Base-by-base conservation (phyloP, 2,797 vertebrate species). In the Tolypeutes matacus region DNA sequence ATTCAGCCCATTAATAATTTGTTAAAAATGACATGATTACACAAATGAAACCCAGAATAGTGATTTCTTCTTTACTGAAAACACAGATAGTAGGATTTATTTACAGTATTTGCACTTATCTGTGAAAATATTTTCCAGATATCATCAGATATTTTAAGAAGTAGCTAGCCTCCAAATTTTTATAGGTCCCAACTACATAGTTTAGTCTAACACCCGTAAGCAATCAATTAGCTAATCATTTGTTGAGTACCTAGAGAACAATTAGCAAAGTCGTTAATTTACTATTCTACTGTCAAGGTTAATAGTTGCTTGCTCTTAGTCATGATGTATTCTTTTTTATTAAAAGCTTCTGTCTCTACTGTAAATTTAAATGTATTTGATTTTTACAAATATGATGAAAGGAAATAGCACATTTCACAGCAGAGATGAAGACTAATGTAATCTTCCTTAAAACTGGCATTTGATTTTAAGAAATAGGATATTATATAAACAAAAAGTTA, bases 241-340 rank as follows among this genome's bases (percentile, higher is more conserved):
- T 75, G 13, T 77, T 92, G 17, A 88, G 2, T 67, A 27, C 18
- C 73, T 82, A 80, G 36, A 93, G 51, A 81, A 96, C 34, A 95
- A 65, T 90, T 94, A 73, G 3, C 17, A 89, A 64, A 93, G 7
- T 77, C 23, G 39, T 80, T 89, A 90, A 64, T 86, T 92, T 94
- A 84, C n/a, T 64, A 75, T 90, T 88, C 49, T 80, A 94, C 9
- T 73, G 4, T 70, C 42, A 80, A 91, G 51, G 51, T 95, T 92
- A 93, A 92, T 69, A 67, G 88, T 31, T 94, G 65, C 25, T 90
- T 94, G 77, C 69, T 90, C 91, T 97, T 87, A 78, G 82, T 88
- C 93, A 81, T 42, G 67, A 83, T n/a, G 53, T 27, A 9, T 69
- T 88, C 27, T 76, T 70, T 93, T 83, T 34, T 31, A 96, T 64